A percentile compares a stretch with the other conserved stretches of the same genome.
phyloP scores from a whole-genome alignment of 2,113 vertebrate genomes.

The Nothocercus julius region DNA sequence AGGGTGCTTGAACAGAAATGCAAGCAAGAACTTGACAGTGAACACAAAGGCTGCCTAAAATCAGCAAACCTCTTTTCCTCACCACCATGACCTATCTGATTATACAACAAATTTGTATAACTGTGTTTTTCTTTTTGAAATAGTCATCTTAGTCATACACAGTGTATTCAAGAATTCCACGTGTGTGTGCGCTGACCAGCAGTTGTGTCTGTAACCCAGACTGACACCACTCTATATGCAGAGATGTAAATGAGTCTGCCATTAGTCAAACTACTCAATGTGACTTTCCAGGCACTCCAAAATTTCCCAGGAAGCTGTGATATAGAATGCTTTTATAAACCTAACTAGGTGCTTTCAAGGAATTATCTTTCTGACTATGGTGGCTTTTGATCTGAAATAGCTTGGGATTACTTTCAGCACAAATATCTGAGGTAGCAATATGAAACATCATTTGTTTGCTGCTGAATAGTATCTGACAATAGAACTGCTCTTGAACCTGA shows the following conservation, averaged over 20 bases:
- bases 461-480: background rate
- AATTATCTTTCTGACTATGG: background rate
- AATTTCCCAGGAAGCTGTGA: background rate
- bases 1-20: background rate
- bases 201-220: background rate
- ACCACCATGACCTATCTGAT: background rate
- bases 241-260: background rate
- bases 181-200: background rate
- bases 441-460: background rate
- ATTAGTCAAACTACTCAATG: background rate
- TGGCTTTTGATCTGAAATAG: background rate
- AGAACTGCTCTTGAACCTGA: background rate
- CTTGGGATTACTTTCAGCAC: background rate
- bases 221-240: accelerated
- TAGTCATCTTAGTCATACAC: background rate
- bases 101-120: background rate
- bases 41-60: background rate
- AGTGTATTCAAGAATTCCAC: background rate
- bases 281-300: background rate
- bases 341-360: background rate
- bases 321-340: background rate
- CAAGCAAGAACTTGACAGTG: background rate
- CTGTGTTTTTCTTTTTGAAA: background rate
- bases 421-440: background rate
- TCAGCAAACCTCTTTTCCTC: background rate